A percentile compares a stretch with the other conserved stretches of the same genome.
Evolutionary conservation across 1,140 invertebrate genomes (phyloP).

Genomic region (Drosophila trapezifrons): DNA sequence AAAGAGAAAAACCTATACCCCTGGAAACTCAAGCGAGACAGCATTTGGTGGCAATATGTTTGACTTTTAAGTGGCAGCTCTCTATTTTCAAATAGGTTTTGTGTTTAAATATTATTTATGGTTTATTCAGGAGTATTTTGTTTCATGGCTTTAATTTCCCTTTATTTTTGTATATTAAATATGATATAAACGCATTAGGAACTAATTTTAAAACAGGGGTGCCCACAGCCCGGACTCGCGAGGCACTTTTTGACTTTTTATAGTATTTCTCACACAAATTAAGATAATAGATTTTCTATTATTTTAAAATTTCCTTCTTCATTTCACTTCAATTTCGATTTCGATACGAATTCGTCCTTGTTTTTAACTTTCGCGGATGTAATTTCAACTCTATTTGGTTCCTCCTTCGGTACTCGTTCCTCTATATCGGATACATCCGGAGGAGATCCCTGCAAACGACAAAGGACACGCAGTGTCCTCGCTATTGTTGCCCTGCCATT

Average conservation of each 20-base stretch:
- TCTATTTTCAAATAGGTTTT: conserved; percentile 6
- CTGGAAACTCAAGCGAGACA: conserved; percentile 34
- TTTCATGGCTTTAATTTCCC: conserved; percentile 2
- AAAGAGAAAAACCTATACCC: background rate
- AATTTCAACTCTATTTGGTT: conserved; percentile 33
- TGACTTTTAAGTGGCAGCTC: background rate
- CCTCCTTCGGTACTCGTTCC: background rate
- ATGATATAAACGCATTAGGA: too few relatives aligned
- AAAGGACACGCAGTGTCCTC: conserved; percentile 59
- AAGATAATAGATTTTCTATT: too few relatives aligned
- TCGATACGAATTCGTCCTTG: background rate
- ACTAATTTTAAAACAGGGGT: too few relatives aligned
- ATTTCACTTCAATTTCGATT: background rate
- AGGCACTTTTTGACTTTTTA: too few relatives aligned
- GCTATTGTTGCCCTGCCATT: conserved; percentile 52
- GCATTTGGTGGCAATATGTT: conserved; percentile 30
- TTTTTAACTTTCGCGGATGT: conserved; percentile 13
- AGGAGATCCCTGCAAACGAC: conserved; percentile 42
- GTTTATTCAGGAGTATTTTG: background rate
- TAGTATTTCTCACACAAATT: too few relatives aligned
- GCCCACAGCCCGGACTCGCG: too few relatives aligned
- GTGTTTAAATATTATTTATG: background rate
- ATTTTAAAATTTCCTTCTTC: too few relatives aligned
- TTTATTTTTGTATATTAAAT: background rate
- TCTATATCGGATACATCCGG: conserved; percentile 6